Conservation (phyloP, 2,797 vertebrate species). For the Bryconaethiops microstoma region DNA sequence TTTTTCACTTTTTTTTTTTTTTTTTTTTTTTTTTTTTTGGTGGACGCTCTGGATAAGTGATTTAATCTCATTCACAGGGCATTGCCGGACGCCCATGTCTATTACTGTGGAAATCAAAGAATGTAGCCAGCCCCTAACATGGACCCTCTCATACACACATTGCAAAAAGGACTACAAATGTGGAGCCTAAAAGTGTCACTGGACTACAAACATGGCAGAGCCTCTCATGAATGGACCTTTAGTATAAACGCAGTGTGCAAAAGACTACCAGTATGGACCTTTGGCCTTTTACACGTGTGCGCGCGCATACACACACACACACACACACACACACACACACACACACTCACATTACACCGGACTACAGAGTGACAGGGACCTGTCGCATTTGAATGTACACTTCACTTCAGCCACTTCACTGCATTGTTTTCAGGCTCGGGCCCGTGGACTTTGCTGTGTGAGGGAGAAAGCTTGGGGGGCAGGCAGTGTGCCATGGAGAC, state of each 20-base stretch:
- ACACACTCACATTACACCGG: conserved; percentile 51
- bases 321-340: conserved; percentile 26
- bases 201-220: conserved; percentile 60
- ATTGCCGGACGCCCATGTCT: conserved; percentile 87
- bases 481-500: conserved; percentile 51
- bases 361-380: conserved; percentile 68
- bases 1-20: conserved; percentile 9
- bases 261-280: conserved; percentile 47
- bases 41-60: conserved; percentile 84
- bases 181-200: conserved; percentile 62
- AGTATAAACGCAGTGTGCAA: conserved; percentile 14
- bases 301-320: conserved; percentile 28
- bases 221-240: conserved; percentile 34
- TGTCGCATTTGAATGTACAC: conserved; percentile 76
- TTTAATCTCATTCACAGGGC: conserved; percentile 87
- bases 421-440: conserved; percentile 58
- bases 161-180: conserved; percentile 77
- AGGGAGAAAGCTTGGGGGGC: conserved; percentile 43
- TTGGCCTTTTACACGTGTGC: conserved; percentile 52
- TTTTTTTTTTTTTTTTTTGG: conserved; percentile 61
- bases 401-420: conserved; percentile 58
- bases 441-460: conserved; percentile 46
- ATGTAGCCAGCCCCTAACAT: conserved; percentile 87
- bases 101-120: conserved; percentile 89
- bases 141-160: conserved; percentile 80